Evolutionary conservation across 2,888 invertebrate genomes (phyloP).

Genomic region (Tachina grossa): DNA sequence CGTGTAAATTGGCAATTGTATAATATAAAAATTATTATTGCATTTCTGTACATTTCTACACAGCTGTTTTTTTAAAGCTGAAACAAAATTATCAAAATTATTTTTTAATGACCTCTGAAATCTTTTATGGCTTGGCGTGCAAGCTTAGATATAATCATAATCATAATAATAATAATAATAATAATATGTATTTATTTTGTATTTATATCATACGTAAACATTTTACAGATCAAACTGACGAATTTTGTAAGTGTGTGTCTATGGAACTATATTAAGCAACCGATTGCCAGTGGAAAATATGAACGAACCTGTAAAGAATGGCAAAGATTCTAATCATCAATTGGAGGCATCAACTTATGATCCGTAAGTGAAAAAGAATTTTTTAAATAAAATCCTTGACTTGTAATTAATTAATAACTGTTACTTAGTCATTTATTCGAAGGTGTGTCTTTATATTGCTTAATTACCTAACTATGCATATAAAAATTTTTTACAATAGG

Average conservation of each 20-base stretch:
- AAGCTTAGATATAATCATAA: conserved; percentile 5
- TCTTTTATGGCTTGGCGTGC: conserved; percentile 40
- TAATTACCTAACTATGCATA: not conserved
- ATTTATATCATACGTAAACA: not conserved
- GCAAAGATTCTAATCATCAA: conserved; percentile 77
- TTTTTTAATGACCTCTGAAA: conserved; percentile 20
- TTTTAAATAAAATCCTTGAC: not conserved
- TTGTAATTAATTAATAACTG: not conserved
- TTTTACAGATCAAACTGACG: conserved; percentile 43
- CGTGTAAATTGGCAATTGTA: conserved; percentile 37
- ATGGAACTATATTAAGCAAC: conserved; percentile 41
- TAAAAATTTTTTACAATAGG: not conserved
- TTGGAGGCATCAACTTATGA: conserved; percentile 71
- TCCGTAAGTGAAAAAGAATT: conserved; percentile 73
- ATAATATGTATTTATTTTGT: not conserved
- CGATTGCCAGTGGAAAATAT: conserved; percentile 69
- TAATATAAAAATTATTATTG: not conserved
- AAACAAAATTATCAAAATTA: not conserved
- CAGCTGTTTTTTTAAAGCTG: conserved; percentile 23
- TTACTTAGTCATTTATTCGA: not conserved
- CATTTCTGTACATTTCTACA: not conserved
- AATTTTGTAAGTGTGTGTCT: conserved; percentile 27
- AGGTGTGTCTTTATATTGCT: conserved; percentile 25
- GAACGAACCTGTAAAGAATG: conserved; percentile 76
- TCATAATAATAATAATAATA: not conserved